A percentile compares a stretch with the other conserved stretches of the same genome.
These are phyloP conservation scores for Clistopyga incitator DNA, from an alignment of 2,888 invertebrate species.

Conservation along the genomic window DNA sequence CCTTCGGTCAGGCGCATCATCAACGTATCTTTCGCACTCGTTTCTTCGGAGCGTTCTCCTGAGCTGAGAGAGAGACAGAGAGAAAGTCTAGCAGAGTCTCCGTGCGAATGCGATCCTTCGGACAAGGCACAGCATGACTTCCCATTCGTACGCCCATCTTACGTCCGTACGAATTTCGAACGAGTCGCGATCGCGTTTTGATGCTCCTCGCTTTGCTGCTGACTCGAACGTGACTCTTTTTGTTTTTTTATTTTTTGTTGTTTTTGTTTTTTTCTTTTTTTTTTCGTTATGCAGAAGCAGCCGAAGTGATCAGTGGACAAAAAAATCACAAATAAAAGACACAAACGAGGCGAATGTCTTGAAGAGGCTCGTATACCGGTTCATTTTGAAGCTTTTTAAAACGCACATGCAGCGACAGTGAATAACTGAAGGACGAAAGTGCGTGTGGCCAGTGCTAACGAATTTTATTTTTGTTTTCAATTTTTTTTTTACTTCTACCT, in stretches of 20 bases:
- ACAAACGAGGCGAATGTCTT: slow-evolving; percentile 25
- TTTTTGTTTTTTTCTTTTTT: slow-evolving; percentile 31
- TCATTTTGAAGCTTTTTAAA: not conserved
- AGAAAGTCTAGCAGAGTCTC: slow-evolving; percentile 14
- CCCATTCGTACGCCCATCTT: slow-evolving; percentile 63
- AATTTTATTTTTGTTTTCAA: slow-evolving; percentile 3
- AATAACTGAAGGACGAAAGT: slow-evolving; percentile 36
- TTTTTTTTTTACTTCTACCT: not conserved
- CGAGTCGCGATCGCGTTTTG: slow-evolving; percentile 36
- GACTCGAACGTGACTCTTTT: slow-evolving; percentile 18
- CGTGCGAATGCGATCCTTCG: slow-evolving; percentile 53
- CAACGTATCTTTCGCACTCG: slow-evolving; percentile 18
- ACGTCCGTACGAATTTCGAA: slow-evolving; percentile 72
- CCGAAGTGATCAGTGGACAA: slow-evolving; percentile 13
- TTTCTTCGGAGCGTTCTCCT: slow-evolving; percentile 8
- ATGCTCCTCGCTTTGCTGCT: slow-evolving; percentile 19
- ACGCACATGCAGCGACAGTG: slow-evolving; percentile 22
- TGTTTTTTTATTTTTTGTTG: too few relatives aligned
- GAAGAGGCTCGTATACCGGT: not conserved
- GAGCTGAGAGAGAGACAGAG: not conserved
- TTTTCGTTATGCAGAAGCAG: slow-evolving; percentile 35
- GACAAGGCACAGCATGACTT: slow-evolving; percentile 73
- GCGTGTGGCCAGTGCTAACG: slow-evolving; percentile 48
- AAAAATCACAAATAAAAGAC: slow-evolving; percentile 16
- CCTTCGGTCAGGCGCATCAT: slow-evolving; percentile 24